These are phyloP conservation scores for Polypterus bichir DNA, from an alignment of 2,113 vertebrate genomes.

Conservation along the genomic window DNA sequence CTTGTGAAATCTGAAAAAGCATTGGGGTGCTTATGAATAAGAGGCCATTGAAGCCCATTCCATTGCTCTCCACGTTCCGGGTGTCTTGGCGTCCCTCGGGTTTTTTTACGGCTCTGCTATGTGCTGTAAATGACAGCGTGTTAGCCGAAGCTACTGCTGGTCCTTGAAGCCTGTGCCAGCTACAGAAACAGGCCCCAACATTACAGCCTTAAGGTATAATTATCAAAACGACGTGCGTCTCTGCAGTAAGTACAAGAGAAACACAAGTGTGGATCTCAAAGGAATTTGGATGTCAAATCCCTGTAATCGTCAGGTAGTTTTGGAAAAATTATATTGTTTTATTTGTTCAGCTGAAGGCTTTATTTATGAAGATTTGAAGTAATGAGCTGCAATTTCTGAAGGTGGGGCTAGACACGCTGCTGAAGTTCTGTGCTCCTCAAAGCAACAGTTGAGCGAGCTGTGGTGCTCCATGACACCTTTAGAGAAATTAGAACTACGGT, in stretches of 20 bases:
- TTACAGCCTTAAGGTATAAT: no score
- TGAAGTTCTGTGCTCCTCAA: not conserved
- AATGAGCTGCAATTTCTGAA: not conserved
- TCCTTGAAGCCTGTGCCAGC: not conserved
- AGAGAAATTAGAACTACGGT: no score
- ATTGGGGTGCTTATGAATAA: no score
- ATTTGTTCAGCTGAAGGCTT: not conserved
- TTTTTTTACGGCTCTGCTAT: no score
- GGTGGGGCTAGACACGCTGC: not conserved
- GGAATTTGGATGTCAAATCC: not conserved
- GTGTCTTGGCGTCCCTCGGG: no score
- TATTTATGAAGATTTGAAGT: not conserved
- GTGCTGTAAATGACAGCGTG: no score
- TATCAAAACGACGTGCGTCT: not conserved
- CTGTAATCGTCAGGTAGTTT: not conserved
- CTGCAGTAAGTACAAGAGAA: not conserved
- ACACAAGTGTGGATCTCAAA: not conserved
- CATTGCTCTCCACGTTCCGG: no score
- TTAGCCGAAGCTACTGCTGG: not conserved
- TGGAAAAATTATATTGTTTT: not conserved
- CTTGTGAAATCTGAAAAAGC: no score
- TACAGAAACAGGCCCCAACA: not conserved
- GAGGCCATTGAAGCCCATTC: no score
- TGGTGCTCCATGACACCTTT: no score
- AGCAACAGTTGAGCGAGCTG: not conserved